Evolutionary conservation across 2,888 invertebrate species (phyloP), one percentile per base, ranked within the genome.

Genomic region (Rhagium mordax): DNA sequence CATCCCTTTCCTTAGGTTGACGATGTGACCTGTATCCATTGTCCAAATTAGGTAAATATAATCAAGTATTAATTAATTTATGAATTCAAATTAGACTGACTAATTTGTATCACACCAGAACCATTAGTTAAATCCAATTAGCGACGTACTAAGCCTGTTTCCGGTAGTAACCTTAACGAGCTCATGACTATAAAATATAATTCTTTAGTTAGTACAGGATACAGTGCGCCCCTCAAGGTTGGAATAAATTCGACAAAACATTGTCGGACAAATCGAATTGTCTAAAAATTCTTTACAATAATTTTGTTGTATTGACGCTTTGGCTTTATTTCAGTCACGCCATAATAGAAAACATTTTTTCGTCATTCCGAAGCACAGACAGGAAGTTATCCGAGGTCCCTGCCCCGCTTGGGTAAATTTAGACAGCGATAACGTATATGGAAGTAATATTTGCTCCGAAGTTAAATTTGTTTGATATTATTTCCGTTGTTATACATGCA

Each of bases 401-500:
- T 41, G 16, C 41, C 27, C 64, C 3, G 5, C 21, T 24, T 64
- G 21, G 15, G 51, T 13, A 24, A 49, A 27, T 27, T 49, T 29
- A 20, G 49, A 27, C 64, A 49, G 16, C 51, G 15, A 48, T 61
- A 47, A 41, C 48, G 18, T 24, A 59, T 33, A 64, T 27, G 15
- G 64, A 5, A 13, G 27, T 64, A 64, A 27, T 48, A 62, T 62
- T 62, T 27, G 64, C 29, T 49, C 49, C 27, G 15, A 64, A 64
- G 49, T 64, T 51, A 51, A 21, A 27, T 64, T 64, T 64, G 49
- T 64, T 64, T 49, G 48, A 47, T 21, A 49, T 49, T 49, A 62
- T 62, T 62, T 49, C 49, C 64, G 48, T 16, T 47, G 61, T 61
- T 48, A 48, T 55, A 55, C 47, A 61, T 61, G 61, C 61, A 20